Evolutionary conservation across 1,140 invertebrate genomes (phyloP).

Genomic region (Marisa cornuarietis): DNA sequence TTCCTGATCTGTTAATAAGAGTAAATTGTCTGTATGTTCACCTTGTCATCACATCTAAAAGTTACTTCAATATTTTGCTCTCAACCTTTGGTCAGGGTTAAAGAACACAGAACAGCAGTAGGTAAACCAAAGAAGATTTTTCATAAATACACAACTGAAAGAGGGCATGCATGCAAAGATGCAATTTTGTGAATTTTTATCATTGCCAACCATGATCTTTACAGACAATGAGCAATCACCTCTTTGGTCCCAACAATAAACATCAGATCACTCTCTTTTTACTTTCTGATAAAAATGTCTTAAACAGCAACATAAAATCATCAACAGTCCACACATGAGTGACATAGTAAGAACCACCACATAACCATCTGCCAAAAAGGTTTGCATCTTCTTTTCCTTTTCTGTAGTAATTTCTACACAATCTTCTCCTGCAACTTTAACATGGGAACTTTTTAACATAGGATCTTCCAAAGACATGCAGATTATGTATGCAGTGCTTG

Average conservation of each 20-base stretch:
- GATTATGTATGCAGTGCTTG: constrained; percentile 19
- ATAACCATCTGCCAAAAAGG: neutral
- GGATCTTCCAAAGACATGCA: constrained; percentile 13
- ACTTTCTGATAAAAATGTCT: neutral
- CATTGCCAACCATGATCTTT: too few species aligned
- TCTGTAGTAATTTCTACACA: constrained; percentile 22
- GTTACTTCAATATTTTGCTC: too few species aligned
- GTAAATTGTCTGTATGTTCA: neutral
- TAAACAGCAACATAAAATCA: neutral
- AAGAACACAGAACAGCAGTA: neutral
- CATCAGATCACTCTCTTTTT: neutral
- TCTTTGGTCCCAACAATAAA: too few species aligned
- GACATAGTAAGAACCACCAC: neutral
- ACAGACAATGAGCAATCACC: too few species aligned
- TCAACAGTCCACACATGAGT: neutral
- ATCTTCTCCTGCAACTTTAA: neutral
- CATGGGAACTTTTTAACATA: neutral
- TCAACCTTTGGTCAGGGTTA: neutral
- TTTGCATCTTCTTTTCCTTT: neutral
- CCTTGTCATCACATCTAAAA: neutral
- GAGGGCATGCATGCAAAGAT: neutral
- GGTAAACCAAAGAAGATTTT: neutral
- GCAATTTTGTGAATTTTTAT: neutral
- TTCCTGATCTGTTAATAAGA: too few species aligned
- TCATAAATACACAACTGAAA: too few species aligned